phyloP scores from a whole-genome alignment of 2,888 invertebrate species.

The Cheilosia grossa region DNA sequence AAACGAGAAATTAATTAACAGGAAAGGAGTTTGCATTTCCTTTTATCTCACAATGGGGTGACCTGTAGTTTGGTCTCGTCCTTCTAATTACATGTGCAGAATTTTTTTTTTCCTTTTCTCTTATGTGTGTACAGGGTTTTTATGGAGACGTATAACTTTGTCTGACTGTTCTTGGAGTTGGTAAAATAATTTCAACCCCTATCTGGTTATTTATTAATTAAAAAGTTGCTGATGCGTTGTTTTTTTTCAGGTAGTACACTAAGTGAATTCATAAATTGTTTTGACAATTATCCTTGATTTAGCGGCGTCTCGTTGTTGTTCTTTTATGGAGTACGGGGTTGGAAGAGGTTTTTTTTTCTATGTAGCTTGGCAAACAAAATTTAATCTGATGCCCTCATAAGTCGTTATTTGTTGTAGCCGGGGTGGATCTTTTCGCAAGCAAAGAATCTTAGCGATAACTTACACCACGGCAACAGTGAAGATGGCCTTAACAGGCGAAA shows the following conservation, averaged over 20 bases:
- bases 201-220: conserved; percentile 65
- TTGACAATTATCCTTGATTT: conserved; percentile 57
- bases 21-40: conserved; percentile 49
- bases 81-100: conserved; percentile 62
- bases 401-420: no score
- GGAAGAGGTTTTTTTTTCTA: no score
- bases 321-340: neutral
- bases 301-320: neutral
- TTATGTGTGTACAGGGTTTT: neutral
- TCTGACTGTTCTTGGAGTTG: neutral
- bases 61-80: conserved; percentile 22
- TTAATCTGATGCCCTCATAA: no score
- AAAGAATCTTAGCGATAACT: no score
- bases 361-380: no score
- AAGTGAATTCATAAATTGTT: conserved; percentile 64
- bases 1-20: conserved; percentile 67
- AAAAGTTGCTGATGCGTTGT: conserved; percentile 47
- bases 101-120: neutral
- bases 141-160: neutral
- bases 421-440: no score
- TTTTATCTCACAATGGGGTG: conserved; percentile 3
- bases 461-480: no score
- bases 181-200: conserved; percentile 1
- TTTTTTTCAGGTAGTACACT: conserved; percentile 25
- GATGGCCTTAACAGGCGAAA: no score